These are phyloP conservation scores for Acleris sparsana DNA, from an alignment of 2,888 invertebrate species.

Conservation along the genomic window DNA sequence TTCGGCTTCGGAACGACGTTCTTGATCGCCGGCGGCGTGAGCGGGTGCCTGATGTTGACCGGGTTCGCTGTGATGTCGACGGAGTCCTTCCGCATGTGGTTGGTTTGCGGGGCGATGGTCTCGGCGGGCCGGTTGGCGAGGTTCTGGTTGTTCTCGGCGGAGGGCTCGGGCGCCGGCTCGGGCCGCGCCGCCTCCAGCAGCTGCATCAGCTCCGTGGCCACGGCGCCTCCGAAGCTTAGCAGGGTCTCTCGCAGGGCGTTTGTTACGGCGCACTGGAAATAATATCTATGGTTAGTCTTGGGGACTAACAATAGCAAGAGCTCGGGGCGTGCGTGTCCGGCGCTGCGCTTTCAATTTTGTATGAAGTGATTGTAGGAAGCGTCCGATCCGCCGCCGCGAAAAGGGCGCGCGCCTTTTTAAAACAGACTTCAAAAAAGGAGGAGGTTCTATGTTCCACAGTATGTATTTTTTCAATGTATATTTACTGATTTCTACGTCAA, in stretches of 20 bases:
- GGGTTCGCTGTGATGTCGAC: constrained; percentile 36
- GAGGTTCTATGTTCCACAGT: too few relatives aligned
- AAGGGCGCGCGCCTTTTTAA: too few relatives aligned
- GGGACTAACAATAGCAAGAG: too few relatives aligned
- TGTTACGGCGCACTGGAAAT: constrained; percentile 73
- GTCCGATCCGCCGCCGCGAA: too few relatives aligned
- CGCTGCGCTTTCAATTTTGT: too few relatives aligned
- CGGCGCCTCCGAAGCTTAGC: constrained; percentile 72
- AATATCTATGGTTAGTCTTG: too few relatives aligned
- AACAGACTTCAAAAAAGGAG: too few relatives aligned
- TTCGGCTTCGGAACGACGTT: constrained; percentile 42
- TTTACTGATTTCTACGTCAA: too few relatives aligned
- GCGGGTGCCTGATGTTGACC: constrained; percentile 42
- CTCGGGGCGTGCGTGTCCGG: too few relatives aligned
- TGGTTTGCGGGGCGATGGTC: constrained; percentile 48
- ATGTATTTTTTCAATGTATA: too few relatives aligned
- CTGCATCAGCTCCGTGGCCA: constrained; percentile 66
- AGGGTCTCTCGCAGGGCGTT: constrained; percentile 76
- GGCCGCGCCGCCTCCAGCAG: constrained; percentile 52
- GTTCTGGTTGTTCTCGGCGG: constrained; percentile 60
- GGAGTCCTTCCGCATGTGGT: constrained; percentile 48
- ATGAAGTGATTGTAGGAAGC: too few relatives aligned
- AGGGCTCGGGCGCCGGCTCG: constrained; percentile 39
- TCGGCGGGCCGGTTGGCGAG: constrained; percentile 51
- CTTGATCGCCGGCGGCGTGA: constrained; percentile 44